A percentile compares a stretch with the other conserved stretches of the same genome.
These are phyloP conservation scores for Euwallacea fornicatus DNA, from an alignment of 1,140 invertebrate genomes.

Conservation along the genomic window DNA sequence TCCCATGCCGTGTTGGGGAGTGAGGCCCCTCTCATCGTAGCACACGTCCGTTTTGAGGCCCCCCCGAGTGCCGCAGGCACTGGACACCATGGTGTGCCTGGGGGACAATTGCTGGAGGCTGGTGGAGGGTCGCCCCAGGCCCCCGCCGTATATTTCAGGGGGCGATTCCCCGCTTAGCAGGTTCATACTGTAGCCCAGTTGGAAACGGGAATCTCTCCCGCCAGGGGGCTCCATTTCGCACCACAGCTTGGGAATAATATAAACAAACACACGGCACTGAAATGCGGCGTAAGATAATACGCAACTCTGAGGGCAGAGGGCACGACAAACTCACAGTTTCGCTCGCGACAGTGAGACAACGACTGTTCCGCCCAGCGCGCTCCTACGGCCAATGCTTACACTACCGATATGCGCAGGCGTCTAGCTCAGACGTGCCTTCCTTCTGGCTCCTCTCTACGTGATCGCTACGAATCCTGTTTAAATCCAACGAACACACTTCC, in stretches of 20 bases:
- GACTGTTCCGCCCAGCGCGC: conserved; percentile 45
- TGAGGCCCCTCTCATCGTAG: conserved; percentile 68
- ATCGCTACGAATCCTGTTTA: not conserved
- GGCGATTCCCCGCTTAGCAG: conserved; percentile 71
- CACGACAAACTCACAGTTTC: conserved; percentile 23
- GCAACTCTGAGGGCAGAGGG: not conserved
- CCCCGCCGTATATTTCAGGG: conserved; percentile 74
- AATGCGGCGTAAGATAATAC: conserved; percentile 34
- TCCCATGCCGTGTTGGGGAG: conserved; percentile 55
- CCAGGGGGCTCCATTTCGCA: conserved; percentile 73
- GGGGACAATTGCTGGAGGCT: conserved; percentile 59
- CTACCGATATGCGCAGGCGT: conserved; percentile 52
- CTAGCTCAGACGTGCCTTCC: conserved; percentile 49
- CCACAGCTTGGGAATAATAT: conserved; percentile 52
- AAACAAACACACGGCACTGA: conserved; percentile 48
- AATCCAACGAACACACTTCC: conserved; percentile 34
- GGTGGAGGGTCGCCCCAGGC: conserved; percentile 64
- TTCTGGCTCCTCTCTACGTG: conserved; percentile 23
- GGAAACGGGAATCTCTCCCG: conserved; percentile 82
- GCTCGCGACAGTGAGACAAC: conserved; percentile 34
- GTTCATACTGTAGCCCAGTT: conserved; percentile 81
- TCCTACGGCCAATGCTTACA: conserved; percentile 47
- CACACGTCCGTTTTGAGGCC: conserved; percentile 65
- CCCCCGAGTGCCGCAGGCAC: conserved; percentile 50
- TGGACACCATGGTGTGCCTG: conserved; percentile 59